phyloP scores from a whole-genome alignment of 2,797 vertebrate genomes.

The Taenioides sp. region DNA sequence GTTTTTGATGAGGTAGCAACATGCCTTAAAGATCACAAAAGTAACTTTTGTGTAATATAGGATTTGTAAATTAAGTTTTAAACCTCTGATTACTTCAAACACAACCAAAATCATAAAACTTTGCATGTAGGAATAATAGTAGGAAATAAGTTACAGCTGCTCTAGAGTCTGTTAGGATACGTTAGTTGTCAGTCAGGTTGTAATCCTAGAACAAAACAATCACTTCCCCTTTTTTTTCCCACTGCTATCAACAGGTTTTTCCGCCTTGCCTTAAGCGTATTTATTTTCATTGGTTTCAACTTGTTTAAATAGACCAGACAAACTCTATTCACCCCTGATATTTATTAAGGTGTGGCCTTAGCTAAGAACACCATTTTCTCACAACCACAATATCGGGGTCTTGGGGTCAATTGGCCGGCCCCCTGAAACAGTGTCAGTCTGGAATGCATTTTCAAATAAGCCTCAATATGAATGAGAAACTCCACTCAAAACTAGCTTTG shows the following conservation, averaged over 20 bases:
- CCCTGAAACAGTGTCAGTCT: conserved; percentile 39
- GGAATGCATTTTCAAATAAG: conserved; percentile 43
- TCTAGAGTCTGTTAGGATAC: conserved; percentile 6
- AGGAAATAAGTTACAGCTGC: not conserved
- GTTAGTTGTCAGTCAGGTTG: conserved; percentile 9
- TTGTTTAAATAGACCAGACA: conserved; percentile 27
- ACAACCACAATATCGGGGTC: conserved; percentile 27
- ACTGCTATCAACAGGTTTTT: conserved; percentile 47
- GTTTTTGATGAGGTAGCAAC: too few relatives aligned
- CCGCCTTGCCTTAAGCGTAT: conserved; percentile 17
- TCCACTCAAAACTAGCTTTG: conserved; percentile 32
- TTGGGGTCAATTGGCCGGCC: conserved; percentile 19
- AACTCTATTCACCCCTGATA: conserved; percentile 4
- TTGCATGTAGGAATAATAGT: not conserved
- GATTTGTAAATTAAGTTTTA: not conserved
- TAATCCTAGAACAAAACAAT: conserved; percentile 4
- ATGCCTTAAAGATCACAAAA: too few relatives aligned
- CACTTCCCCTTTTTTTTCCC: conserved; percentile 18
- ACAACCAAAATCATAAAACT: not conserved
- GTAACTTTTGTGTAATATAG: too few relatives aligned
- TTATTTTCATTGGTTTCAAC: conserved; percentile 12
- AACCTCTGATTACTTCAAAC: not conserved
- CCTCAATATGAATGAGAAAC: conserved; percentile 42
- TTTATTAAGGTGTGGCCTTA: conserved; percentile 27
- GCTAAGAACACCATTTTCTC: conserved; percentile 21